Evolutionary conservation across 2,797 vertebrate genomes (phyloP), one percentile per base, ranked within the genome.

Genomic region (Chrysolophus pictus): DNA sequence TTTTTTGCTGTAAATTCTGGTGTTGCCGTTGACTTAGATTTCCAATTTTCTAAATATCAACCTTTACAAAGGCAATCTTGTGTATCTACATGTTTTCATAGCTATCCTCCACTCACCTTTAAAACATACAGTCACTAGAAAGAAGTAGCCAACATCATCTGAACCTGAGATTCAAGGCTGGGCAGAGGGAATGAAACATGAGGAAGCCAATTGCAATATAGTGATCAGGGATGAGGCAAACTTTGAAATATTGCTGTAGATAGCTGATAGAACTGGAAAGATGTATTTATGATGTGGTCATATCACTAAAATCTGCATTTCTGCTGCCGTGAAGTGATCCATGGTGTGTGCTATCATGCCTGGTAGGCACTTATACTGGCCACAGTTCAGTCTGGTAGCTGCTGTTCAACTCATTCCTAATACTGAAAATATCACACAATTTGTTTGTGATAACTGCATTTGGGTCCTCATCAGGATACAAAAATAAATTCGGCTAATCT

Each of bases 231-330:
- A 87, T 60, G 23, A 88, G 18, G 7, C 17, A 44, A 60, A 47
- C 12, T 0, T 56, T 46, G 7, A 28, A 56, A 44, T 26, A 39
- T 23, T 83, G 19, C 6, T 14, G 11, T 55, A 71, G 33, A 1
- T 44, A 8, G 4, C 1, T 59, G 39, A 19, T 63, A 12, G 47
- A 91, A 60, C 14, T 21, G 29, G 62, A 65, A 21, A 72, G 13
- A 41, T 10, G 1, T 4, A 46, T 46, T 26, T 63, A 21, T 5
- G 62, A 4, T 2, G n/a, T 70, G 16, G 65, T 7, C 3, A 0
- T 53, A 26, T 44, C 26, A 49, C 35, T 86, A 42, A 72, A 53
- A 58, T 59, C 26, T 88, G 10, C 11, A 29, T 84, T 74, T 68
- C 23, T 78, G 2, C 49, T 87, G 14, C 42, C 46, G 14, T 13